Evolutionary conservation across 2,113 vertebrate genomes (phyloP), one percentile per base, ranked within the genome.

Genomic region (Dipodomys stephensi): DNA sequence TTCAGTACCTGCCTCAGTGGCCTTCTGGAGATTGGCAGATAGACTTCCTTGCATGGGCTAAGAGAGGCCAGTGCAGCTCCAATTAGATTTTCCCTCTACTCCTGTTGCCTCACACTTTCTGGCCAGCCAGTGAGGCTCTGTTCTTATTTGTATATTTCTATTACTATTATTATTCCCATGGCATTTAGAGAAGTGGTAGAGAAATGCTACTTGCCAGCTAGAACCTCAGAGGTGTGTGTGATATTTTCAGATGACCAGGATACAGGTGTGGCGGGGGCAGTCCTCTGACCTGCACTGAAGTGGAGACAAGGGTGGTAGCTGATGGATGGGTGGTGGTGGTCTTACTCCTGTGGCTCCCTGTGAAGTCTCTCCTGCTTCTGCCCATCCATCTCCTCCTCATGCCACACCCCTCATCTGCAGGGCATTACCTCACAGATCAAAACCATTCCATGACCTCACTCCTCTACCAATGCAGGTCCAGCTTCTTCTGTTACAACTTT

Each of bases 41-140:
- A 23, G 64, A 9, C 35, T 22, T 69, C 72, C 44, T 71, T 46
- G 12, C 88, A 19, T 35, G 7, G 9, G 35, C 2, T 22, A 44
- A 84, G 84, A 1, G 10, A 80, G 23, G 12, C 82, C 22, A n/a
- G n/a, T 23, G 35, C 65, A 11, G 23, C 87, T 89, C 53, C 35
- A 49, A 84, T 74, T 73, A 60, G 62, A 68, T 71, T 83, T 83
- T 86, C 93, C 92, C 13, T 83, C 53, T n/a, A 32, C 28, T 69
- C 46, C 6, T 87, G 87, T 90, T 69, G 89, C 82, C 68, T 88
- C 53, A 35, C 49, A 39, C 27, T 84, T 84, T 69, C 90, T 80
- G 82, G 74, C 39, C 71, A 89, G 27, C 65, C 57, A n/a, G 76
- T 23, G 1, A 13, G 83, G 57, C n/a, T 60, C 81, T 87, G 62